phyloP scores from a whole-genome alignment of 2,888 invertebrate species.

The Pachliopta kotzebuea region DNA sequence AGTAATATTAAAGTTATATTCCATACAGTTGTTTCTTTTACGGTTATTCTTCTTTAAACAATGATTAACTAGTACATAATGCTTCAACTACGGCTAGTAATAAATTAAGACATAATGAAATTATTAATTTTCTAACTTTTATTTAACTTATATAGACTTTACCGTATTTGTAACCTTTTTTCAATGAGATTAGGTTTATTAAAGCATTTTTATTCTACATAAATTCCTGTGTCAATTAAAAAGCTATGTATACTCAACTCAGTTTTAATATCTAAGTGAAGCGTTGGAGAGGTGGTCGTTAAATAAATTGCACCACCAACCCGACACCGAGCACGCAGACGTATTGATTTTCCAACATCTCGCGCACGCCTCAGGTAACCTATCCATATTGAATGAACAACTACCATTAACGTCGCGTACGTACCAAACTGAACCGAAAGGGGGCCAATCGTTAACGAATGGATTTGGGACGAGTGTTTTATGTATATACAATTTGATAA shows the following conservation, averaged over 20 bases:
- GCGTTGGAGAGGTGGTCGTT: background rate
- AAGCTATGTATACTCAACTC: too few relatives aligned
- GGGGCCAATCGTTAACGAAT: slow-evolving; percentile 6
- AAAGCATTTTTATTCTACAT: background rate
- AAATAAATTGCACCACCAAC: slow-evolving; percentile 4
- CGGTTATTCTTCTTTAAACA: too few relatives aligned
- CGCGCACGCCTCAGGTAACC: slow-evolving; percentile 6
- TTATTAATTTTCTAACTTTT: too few relatives aligned
- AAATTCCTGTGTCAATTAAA: too few relatives aligned
- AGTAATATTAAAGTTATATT: too few relatives aligned
- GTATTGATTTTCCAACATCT: slow-evolving; percentile 21
- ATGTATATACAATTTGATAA: background rate
- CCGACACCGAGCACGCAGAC: background rate
- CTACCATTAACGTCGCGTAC: slow-evolving; percentile 1
- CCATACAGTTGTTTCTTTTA: too few relatives aligned
- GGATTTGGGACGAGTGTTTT: background rate
- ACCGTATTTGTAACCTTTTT: background rate
- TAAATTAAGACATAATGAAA: too few relatives aligned
- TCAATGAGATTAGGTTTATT: too few relatives aligned
- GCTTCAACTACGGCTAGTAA: too few relatives aligned
- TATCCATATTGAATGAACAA: slow-evolving; percentile 21
- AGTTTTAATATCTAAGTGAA: background rate
- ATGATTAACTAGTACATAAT: too few relatives aligned
- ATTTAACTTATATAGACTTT: background rate
- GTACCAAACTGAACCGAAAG: background rate